Evolutionary conservation across 1,140 invertebrate species (phyloP).

Genomic region (Papilio machaon): DNA sequence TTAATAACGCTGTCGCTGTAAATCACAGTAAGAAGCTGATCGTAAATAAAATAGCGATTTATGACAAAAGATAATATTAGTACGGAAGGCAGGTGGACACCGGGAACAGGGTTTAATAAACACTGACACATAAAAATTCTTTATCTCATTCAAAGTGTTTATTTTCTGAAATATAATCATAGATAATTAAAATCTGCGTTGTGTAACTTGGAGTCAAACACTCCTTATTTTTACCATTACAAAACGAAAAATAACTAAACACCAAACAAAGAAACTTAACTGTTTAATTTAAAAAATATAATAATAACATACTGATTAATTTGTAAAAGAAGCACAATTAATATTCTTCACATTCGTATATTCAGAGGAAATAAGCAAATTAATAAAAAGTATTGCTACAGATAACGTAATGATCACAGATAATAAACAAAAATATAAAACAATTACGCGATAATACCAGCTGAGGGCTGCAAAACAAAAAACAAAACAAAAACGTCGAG

Average conservation of each 20-base stretch:
- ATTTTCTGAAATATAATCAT: no score
- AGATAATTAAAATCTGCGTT: no score
- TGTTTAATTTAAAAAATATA: no score
- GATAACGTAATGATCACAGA: background rate
- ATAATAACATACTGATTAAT: no score
- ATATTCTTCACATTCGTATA: no score
- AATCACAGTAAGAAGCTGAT: slow-evolving; percentile 70
- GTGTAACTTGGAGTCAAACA: no score
- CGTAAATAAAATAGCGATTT: slow-evolving; percentile 72
- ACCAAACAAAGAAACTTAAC: no score
- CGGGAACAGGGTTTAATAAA: slow-evolving; percentile 8
- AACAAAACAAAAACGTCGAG: slow-evolving; percentile 49
- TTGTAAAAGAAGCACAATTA: no score
- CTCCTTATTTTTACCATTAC: no score
- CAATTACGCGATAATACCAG: background rate
- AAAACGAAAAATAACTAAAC: no score
- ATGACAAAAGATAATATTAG: slow-evolving; percentile 57
- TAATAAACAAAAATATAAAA: slow-evolving; percentile 9
- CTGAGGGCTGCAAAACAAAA: slow-evolving; percentile 34
- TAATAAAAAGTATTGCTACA: background rate
- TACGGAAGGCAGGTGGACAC: background rate
- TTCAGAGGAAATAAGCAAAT: no score
- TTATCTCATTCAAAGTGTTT: no score
- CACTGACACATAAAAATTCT: background rate
- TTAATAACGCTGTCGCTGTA: slow-evolving; percentile 64